phyloP scores from a whole-genome alignment of 2,888 invertebrate species.

The Acleris holmiana region DNA sequence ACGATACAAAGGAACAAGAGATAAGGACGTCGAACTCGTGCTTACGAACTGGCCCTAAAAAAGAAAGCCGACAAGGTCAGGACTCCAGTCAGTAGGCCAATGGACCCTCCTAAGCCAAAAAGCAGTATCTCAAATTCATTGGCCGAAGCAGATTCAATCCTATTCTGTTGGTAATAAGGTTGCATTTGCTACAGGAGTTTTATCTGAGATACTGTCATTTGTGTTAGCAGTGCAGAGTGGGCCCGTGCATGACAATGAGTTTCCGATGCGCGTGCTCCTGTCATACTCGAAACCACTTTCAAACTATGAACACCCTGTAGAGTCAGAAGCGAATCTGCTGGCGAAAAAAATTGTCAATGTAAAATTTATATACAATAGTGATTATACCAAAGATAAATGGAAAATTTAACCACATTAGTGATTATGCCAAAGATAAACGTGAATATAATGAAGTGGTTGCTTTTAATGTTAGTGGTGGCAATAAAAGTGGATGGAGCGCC shows the following conservation, averaged over 20 bases:
- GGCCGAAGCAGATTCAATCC: too few species aligned
- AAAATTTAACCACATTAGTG: too few species aligned
- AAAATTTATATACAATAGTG: not conserved
- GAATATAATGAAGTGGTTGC: conserved; percentile 20
- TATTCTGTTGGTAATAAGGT: too few species aligned
- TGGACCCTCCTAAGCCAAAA: too few species aligned
- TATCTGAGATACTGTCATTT: too few species aligned
- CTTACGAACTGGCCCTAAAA: conserved; percentile 45
- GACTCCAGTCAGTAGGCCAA: conserved; percentile 69
- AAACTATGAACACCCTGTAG: conserved; percentile 32
- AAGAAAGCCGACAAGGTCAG: conserved; percentile 71
- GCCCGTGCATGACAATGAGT: conserved; percentile 63
- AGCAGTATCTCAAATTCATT: too few species aligned
- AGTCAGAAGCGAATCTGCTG: conserved; percentile 1
- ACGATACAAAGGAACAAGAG: not conserved
- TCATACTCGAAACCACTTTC: conserved; percentile 35
- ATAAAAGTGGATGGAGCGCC: conserved; percentile 52
- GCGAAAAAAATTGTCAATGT: not conserved
- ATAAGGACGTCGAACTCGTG: not conserved
- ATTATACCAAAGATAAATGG: conserved; percentile 12
- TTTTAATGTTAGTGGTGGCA: conserved; percentile 48
- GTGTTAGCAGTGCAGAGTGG: too few species aligned
- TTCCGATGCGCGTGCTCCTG: conserved; percentile 47
- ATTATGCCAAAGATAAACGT: conserved; percentile 9
- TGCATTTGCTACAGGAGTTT: too few species aligned